Conservation (phyloP, 2,888 invertebrate genomes). For the Bugulina stolonifera region DNA sequence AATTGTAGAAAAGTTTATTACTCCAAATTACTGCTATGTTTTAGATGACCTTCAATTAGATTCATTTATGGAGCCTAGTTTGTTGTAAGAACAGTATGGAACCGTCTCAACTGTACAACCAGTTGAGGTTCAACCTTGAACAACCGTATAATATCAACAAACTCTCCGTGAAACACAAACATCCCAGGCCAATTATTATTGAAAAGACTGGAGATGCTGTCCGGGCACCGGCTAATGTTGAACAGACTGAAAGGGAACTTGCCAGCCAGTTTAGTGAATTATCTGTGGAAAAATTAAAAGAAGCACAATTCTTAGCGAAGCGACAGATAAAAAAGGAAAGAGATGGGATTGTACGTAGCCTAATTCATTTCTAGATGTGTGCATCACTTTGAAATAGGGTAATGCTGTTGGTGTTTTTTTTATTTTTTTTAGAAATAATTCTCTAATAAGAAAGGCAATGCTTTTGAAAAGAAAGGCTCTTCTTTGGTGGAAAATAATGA, state of each 20-base stretch:
- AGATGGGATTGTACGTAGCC: too few relatives aligned
- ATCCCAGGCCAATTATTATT: not conserved
- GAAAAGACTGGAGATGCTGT: not conserved
- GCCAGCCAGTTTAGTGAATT: not conserved
- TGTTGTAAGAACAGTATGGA: not conserved
- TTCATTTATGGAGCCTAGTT: not conserved
- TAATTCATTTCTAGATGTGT: too few relatives aligned
- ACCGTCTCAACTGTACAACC: constrained; percentile 1
- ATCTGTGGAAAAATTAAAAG: not conserved
- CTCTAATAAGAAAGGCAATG: too few relatives aligned
- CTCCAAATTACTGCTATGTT: not conserved
- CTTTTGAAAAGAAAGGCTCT: too few relatives aligned
- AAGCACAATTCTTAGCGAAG: constrained; percentile 18
- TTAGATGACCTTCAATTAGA: not conserved
- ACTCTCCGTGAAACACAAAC: not conserved
- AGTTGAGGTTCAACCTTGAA: constrained; percentile 2
- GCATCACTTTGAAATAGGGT: too few relatives aligned
- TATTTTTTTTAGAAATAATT: too few relatives aligned
- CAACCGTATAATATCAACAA: constrained; percentile 9
- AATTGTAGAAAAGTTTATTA: not conserved
- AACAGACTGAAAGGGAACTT: not conserved
- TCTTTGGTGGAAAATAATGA: too few relatives aligned
- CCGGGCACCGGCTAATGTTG: not conserved
- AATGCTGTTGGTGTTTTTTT: too few relatives aligned
- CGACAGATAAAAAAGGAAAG: not conserved